Conservation (phyloP, 1,140 invertebrate genomes). For the Drosophila aff. region DNA sequence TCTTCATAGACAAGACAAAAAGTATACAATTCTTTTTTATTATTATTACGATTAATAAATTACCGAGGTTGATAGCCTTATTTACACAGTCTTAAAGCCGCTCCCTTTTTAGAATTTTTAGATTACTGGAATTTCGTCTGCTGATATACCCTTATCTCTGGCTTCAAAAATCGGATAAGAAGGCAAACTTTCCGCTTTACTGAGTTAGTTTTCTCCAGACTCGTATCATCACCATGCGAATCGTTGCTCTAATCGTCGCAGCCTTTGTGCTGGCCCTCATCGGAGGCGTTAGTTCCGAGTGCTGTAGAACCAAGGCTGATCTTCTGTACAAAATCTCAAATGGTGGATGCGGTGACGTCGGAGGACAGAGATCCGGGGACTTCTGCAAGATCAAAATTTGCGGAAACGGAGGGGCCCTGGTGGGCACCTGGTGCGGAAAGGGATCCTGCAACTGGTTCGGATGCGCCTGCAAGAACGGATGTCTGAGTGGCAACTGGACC, state of each 20-base stretch:
- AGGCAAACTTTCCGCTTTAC: neutral
- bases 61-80: no score
- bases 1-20: no score
- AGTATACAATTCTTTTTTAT: neutral
- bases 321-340: constrained; percentile 2
- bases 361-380: neutral
- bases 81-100: neutral
- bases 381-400: constrained; percentile 5
- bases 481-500: no score
- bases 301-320: neutral
- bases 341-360: neutral
- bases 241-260: neutral
- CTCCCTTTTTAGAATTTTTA: neutral
- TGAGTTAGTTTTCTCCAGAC: neutral
- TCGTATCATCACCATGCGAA: neutral
- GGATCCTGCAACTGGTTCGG: constrained; percentile 5
- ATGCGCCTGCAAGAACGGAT: no score
- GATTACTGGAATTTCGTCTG: neutral
- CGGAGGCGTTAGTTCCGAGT: neutral
- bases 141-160: neutral
- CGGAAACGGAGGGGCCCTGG: neutral
- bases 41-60: neutral
- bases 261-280: neutral
- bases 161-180: neutral
- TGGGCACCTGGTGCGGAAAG: constrained; percentile 3